Evolutionary conservation across 2,113 vertebrate species (phyloP), one percentile per base, ranked within the genome.

Genomic region (Nannospalax galili): DNA sequence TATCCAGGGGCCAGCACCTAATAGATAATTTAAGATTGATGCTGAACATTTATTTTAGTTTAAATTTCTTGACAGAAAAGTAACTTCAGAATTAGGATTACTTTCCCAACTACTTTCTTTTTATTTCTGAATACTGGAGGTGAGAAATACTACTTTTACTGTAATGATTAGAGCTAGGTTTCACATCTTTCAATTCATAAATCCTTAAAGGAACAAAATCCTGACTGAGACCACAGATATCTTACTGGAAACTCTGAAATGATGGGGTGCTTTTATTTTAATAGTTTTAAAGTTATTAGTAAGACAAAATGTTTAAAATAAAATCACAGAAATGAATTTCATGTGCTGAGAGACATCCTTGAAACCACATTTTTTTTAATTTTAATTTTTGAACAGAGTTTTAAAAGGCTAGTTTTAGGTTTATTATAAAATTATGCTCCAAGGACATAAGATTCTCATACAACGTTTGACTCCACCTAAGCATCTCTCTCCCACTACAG

Each of bases 251-350:
- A 74, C 40, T 32, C 32, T 87, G n/a, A 74, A 87, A 5, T 82
- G 32, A 75, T 69, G 70, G n/a, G 70, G 11, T 4, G 45, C 72
- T 75, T 95, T 93, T 62, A 84, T 84, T 95, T 15, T 40, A 94
- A 72, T 56, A 60, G 48, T 91, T 35, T 81, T 92, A 84, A 32
- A 92, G 32, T 37, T 64, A 62, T 75, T 30, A 70, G 65, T 40
- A n/a, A 7, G 12, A 86, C 32, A 70, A 60, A 48, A 0, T 79
- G 11, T 90, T 95, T 87, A 60, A 90, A 96, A 78, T 86, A 82
- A 96, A 90, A 92, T 48, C 8, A 48, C 6, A 74, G 24, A 80
- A 85, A 20, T 92, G 10, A 92, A 65, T 91, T 87, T 67, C 45
- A 84, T 64, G 24, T 74, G 45, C 4, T 45, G 11, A 82, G 24